phyloP scores from a whole-genome alignment of 2,113 vertebrate genomes.

The Leptocoma aspasia region DNA sequence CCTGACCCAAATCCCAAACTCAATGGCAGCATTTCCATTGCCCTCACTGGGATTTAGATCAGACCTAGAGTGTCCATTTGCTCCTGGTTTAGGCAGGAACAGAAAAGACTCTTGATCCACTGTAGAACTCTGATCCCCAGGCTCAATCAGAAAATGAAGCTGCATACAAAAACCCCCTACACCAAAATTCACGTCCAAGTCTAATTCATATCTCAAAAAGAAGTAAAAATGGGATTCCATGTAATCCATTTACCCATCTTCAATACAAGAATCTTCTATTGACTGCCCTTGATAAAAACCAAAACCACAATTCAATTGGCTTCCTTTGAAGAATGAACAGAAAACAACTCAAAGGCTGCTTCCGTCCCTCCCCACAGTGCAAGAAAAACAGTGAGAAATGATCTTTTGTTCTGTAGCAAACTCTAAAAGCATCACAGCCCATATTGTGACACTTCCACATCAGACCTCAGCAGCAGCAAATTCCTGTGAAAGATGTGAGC shows the following conservation, averaged over 20 bases:
- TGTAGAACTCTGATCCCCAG: background rate
- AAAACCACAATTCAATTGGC: background rate
- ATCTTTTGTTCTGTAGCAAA: background rate
- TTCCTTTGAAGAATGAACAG: background rate
- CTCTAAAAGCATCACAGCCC: background rate
- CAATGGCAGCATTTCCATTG: background rate
- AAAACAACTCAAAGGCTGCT: background rate
- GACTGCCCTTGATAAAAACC: background rate
- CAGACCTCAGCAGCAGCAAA: background rate
- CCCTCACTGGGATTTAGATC: background rate
- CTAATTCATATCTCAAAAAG: background rate
- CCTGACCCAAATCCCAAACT: background rate
- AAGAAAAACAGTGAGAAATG: background rate
- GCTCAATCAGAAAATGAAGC: background rate
- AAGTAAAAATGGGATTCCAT: background rate
- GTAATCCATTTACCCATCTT: background rate
- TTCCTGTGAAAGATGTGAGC: background rate
- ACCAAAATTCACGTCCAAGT: background rate
- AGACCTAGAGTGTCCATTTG: background rate
- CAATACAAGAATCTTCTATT: background rate
- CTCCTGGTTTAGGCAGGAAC: background rate
- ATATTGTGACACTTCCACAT: background rate
- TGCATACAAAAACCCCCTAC: background rate
- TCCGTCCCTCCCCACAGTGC: background rate
- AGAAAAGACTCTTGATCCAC: background rate